Conservation (phyloP, 2,888 invertebrate genomes). For the Seira musarum region DNA sequence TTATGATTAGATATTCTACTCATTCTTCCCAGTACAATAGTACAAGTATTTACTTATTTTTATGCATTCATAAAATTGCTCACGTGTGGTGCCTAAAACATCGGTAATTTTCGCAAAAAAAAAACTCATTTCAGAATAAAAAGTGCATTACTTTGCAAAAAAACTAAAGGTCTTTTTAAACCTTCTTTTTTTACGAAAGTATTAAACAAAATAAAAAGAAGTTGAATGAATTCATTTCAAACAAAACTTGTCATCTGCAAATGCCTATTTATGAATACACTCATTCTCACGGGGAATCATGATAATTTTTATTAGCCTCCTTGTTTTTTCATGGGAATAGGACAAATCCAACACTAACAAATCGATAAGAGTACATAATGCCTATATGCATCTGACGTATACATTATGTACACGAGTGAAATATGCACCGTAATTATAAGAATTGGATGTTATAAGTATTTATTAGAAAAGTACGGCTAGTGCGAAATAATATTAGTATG, state of each 20-base stretch:
- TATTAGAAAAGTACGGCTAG: neutral
- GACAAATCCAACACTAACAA: neutral
- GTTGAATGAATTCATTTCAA: neutral
- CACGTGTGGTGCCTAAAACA: neutral
- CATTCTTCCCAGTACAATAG: neutral
- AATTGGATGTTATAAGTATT: neutral
- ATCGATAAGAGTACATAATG: neutral
- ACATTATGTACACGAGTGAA: neutral
- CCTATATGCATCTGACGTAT: neutral
- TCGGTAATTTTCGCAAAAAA: conserved; percentile 6
- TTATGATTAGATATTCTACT: conserved; percentile 1
- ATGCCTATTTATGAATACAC: neutral
- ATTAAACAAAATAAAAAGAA: too few species aligned
- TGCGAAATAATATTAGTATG: conserved; percentile 11
- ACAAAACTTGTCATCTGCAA: neutral
- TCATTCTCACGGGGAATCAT: conserved; percentile 6
- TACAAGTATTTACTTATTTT: too few species aligned
- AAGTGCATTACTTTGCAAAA: too few species aligned
- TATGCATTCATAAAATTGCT: neutral
- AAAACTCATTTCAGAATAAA: neutral
- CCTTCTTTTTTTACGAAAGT: too few species aligned
- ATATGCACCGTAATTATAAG: neutral
- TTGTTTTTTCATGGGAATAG: neutral
- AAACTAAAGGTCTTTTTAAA: too few species aligned
- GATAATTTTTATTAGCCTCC: conserved; percentile 2